phyloP scores from a whole-genome alignment of 2,888 invertebrate genomes.

The Rhogogaster chlorosoma region DNA sequence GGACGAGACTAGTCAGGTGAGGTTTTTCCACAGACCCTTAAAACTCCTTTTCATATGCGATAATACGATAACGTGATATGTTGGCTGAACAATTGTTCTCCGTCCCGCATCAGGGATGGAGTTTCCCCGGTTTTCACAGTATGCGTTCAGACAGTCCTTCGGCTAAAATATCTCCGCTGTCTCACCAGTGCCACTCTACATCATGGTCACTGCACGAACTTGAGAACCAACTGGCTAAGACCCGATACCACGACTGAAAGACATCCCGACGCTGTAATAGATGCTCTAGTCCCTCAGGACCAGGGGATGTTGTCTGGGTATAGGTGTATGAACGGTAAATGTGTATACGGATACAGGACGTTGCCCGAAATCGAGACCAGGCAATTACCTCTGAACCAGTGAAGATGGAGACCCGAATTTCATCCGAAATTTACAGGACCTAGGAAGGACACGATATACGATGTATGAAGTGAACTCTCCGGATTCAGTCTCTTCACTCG shows the following conservation, averaged over 20 bases:
- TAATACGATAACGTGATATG: conserved; percentile 50
- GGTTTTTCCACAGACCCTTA: background rate
- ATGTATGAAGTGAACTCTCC: background rate
- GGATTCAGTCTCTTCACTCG: background rate
- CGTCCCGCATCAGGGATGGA: conserved; percentile 27
- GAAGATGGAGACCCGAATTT: background rate
- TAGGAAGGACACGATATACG: background rate
- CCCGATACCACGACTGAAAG: conserved; percentile 41
- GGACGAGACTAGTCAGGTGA: background rate
- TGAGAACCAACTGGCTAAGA: conserved; percentile 23
- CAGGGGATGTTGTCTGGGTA: background rate
- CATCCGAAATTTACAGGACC: background rate
- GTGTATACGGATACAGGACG: background rate
- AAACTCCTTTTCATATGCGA: background rate
- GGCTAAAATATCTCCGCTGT: conserved; percentile 12
- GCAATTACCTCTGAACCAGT: conserved; percentile 2
- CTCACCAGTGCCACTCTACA: background rate
- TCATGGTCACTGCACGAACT: background rate
- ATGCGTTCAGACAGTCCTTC: conserved; percentile 57
- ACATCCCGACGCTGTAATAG: conserved; percentile 35
- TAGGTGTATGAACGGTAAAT: background rate
- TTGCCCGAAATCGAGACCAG: background rate
- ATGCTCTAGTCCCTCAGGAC: conserved; percentile 34
- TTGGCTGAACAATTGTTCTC: conserved; percentile 59
- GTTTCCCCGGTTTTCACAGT: conserved; percentile 61